These are phyloP conservation scores for Ceraclea dissimilis DNA, from an alignment of 2,888 invertebrate species.

Conservation along the genomic window DNA sequence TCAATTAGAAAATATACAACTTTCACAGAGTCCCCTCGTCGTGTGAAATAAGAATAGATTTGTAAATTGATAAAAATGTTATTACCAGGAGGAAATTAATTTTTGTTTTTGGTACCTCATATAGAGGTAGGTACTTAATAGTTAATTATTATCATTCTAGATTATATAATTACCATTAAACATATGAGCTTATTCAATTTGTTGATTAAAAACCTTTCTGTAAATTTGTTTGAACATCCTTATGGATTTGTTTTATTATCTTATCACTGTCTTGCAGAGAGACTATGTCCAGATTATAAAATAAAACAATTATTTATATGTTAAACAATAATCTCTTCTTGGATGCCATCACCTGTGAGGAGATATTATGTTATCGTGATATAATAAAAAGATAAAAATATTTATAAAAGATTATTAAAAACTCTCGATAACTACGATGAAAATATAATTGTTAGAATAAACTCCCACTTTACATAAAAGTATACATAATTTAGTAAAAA, in stretches of 20 bases:
- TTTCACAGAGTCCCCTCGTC: no score
- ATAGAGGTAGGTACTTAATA: no score
- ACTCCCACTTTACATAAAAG: not conserved
- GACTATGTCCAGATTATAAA: not conserved
- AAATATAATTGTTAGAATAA: not conserved
- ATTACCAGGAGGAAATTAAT: no score
- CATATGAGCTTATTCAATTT: not conserved
- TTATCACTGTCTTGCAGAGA: no score
- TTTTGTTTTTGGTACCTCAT: no score
- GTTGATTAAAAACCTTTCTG: not conserved
- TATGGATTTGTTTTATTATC: no score
- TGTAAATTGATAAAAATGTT: no score
- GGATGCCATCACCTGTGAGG: not conserved
- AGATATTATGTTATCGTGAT: not conserved
- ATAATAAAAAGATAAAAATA: no score
- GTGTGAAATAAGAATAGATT: no score
- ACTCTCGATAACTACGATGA: no score
- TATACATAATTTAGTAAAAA: constrained; percentile 18
- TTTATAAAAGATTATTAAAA: not conserved
- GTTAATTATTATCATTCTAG: not conserved
- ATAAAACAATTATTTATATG: not conserved
- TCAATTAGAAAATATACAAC: no score
- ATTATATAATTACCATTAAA: not conserved
- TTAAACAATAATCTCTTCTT: not conserved
- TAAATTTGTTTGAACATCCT: no score